Evolutionary conservation across 2,888 invertebrate species (phyloP), one percentile per base, ranked within the genome.

Genomic region (Tinea semifulvella): DNA sequence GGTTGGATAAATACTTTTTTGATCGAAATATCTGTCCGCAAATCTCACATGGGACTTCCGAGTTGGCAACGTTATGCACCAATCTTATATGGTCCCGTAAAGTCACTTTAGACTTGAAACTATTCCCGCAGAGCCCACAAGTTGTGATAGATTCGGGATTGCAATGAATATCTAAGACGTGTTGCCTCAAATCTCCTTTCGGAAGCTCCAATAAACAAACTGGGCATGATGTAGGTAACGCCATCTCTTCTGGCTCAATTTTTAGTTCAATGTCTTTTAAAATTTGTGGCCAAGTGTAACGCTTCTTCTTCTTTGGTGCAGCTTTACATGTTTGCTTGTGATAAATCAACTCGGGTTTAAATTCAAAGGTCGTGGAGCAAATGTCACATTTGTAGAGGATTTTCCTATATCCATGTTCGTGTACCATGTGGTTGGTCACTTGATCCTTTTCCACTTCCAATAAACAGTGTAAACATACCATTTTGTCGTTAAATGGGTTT

Each of bases 1-100:
- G 65, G 40, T 64, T 63, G 0, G 56, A 47, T 8, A 65, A 28
- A 43, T 64, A 64, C 48, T 63, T 63, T 20, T 54, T 25, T 1
- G 59, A 59, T 2, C 56, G 53, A 27, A 65, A 65, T 50, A 58
- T 57, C 46, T 64, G 62, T 0, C 60, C 63, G 6, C 65, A 65
- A 0, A 57, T 47, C 4, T 60, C 56, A 27, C 65, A 65, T 35
- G 57, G 56, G 17, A 53, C 60, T 0, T 62, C 60, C 2, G 61
- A 57, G 22, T 60, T 57, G 0, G 57, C 47, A 0, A 63, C 55
- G 2, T 63, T 57, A n/a, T 65, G 65, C 0, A 65, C 65, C 46
- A 63, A 19, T 40, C 57, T 56, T 0, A 64, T 54, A 25, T 65
- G 64, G 17, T 63, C 63, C 1, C 58, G 47, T 5, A 65, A 19